Evolutionary conservation across 2,113 vertebrate genomes (phyloP), one percentile per base, ranked within the genome.

Genomic region (Lycaon pictus): DNA sequence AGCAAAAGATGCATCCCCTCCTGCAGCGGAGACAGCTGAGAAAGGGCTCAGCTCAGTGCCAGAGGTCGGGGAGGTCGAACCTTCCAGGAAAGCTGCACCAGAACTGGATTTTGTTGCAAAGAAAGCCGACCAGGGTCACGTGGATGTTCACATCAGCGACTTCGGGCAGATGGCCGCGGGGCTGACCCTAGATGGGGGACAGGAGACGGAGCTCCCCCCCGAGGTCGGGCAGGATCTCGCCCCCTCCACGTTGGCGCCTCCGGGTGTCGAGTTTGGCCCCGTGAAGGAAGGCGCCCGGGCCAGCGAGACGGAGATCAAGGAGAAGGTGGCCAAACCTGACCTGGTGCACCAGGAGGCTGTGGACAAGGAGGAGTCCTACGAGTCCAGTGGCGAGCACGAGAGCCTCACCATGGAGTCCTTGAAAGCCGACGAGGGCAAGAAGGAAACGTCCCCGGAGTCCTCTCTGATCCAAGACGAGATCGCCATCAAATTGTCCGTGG

Each of bases 261-360:
- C 98, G 62, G 98, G 93, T 87, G 72, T 88, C 0, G 98, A 99
- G 35, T 35, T 83, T 92, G 67, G 93, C 94, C 98, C 97, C 0
- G 0, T 79, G 69, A 99, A 99, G 89, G 99, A 99, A 16, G 88
- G 83, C 37, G 25, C 55, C 93, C 99, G 98, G 96, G 86, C 98
- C 13, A 98, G 95, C 55, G 99, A 99, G 95, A 98, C 20, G 0
- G 99, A 99, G 98, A 99, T 99, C 88, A 99, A 99, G 67, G 99
- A 99, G 97, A 99, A 99, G 96, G 99, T 99, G 62, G 84, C 99
- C 88, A 99, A 99, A 71, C 99, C 99, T 2, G 99, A 99, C 96
- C 97, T 99, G 95, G 99, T 99, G 63, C 99, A 99, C 96, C 99
- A 99, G 98, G 99, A 99, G 97, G 99, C 99, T 29, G 99, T 99